Evolutionary conservation across 2,113 vertebrate genomes (phyloP).

Genomic region (Monopterus albus): DNA sequence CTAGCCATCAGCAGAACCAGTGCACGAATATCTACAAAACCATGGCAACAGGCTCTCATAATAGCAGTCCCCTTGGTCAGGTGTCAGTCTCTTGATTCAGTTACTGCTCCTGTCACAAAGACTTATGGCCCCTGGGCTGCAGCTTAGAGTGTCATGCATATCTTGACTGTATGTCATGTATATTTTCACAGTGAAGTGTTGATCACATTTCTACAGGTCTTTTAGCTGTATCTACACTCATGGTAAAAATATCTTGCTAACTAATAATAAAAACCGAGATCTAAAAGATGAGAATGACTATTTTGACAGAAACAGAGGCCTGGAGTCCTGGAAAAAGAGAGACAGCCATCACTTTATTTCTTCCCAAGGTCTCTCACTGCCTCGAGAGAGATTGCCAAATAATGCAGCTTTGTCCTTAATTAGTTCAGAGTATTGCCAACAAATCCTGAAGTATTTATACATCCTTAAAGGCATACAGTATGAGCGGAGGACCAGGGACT

Average conservation of each 20-base stretch:
- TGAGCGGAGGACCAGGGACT: constrained; percentile 45
- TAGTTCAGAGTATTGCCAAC: constrained; percentile 58
- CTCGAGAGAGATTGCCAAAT: constrained; percentile 42
- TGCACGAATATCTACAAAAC: constrained; percentile 23
- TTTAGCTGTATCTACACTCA: background rate
- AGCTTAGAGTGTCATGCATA: constrained; percentile 27
- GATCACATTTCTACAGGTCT: background rate
- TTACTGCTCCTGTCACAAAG: constrained; percentile 38
- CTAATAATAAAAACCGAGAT: background rate
- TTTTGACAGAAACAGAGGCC: background rate
- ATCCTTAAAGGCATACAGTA: constrained; percentile 56
- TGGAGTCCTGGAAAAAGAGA: background rate
- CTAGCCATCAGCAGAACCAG: constrained; percentile 24
- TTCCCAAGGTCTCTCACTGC: constrained; percentile 28
- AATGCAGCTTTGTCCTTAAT: constrained; percentile 73
- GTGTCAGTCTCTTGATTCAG: constrained; percentile 36
- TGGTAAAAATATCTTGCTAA: background rate
- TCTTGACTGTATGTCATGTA: too few relatives aligned
- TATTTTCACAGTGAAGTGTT: too few relatives aligned
- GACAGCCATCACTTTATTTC: background rate
- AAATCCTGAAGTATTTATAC: constrained; percentile 58
- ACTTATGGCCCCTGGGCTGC: constrained; percentile 3
- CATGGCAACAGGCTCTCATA: constrained; percentile 53
- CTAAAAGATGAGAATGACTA: background rate
- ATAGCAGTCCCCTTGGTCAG: constrained; percentile 39